Conservation (phyloP, 2,888 invertebrate species). For the Andrena trimmerana region DNA sequence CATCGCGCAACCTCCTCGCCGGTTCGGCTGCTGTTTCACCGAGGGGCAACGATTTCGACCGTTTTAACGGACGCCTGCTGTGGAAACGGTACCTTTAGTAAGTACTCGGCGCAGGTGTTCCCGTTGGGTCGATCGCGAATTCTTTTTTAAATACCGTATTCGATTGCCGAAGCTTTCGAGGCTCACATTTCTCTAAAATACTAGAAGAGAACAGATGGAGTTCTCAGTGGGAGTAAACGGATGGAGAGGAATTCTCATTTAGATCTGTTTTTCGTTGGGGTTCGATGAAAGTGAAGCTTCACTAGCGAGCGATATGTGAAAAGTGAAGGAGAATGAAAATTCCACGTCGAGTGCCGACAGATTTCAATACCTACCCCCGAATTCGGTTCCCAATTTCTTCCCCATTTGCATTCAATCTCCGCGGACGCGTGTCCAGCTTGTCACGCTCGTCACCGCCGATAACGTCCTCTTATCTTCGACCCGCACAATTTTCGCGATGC, state of each 20-base stretch:
- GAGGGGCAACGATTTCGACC: conserved; percentile 42
- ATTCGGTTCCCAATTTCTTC: background rate
- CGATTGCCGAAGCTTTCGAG: background rate
- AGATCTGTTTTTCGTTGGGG: too few relatives aligned
- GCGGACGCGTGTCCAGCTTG: background rate
- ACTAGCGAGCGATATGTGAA: too few relatives aligned
- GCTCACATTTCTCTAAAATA: too few relatives aligned
- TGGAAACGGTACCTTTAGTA: conserved; percentile 44
- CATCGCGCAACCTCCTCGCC: conserved; percentile 74
- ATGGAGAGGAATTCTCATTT: too few relatives aligned
- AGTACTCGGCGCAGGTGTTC: background rate
- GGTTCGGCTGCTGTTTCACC: conserved; percentile 35
- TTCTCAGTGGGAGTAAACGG: too few relatives aligned
- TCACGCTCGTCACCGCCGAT: background rate
- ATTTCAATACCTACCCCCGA: too few relatives aligned
- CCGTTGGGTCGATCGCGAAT: background rate
- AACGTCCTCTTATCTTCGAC: conserved; percentile 9
- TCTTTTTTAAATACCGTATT: background rate
- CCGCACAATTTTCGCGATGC: conserved; percentile 61
- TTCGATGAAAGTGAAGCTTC: too few relatives aligned
- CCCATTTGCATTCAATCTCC: background rate
- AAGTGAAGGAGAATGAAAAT: too few relatives aligned
- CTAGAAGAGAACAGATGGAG: too few relatives aligned
- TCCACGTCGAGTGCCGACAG: too few relatives aligned
- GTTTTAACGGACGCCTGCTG: conserved; percentile 23